These are phyloP conservation scores for Syrmaticus mikado DNA, from an alignment of 2,113 vertebrate genomes.

Conservation along the genomic window DNA sequence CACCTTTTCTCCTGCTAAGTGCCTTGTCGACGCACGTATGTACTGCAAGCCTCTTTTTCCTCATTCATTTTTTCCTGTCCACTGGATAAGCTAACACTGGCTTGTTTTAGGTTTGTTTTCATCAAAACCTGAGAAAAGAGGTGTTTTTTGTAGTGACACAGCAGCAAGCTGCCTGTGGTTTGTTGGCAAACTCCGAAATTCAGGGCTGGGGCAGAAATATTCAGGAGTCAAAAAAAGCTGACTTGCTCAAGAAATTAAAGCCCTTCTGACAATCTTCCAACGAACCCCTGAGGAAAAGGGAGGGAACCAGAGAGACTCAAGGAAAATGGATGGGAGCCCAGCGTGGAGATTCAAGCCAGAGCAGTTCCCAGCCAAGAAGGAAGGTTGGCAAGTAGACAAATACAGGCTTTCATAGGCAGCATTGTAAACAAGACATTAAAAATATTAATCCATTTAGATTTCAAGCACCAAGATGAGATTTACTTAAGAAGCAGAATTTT, in stretches of 20 bases:
- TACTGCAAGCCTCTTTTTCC: neutral
- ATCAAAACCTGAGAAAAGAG: conserved; percentile 44
- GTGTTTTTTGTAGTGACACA: neutral
- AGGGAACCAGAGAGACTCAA: conserved; percentile 64
- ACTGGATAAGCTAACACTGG: conserved; percentile 25
- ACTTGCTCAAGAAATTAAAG: conserved; percentile 77
- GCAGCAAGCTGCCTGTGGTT: conserved; percentile 36
- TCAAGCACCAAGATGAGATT: conserved; percentile 49
- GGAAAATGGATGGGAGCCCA: conserved; percentile 75
- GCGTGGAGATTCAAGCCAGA: conserved; percentile 68
- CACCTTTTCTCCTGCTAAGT: neutral
- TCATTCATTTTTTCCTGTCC: conserved; percentile 2
- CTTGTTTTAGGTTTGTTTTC: conserved; percentile 61
- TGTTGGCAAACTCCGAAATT: conserved; percentile 57
- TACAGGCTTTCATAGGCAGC: conserved; percentile 69
- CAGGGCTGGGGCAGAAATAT: conserved; percentile 47
- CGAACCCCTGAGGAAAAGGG: conserved; percentile 70
- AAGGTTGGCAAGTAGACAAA: conserved; percentile 74
- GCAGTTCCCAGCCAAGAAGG: conserved; percentile 64
- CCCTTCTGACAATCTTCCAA: conserved; percentile 73
- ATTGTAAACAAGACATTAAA: conserved; percentile 72
- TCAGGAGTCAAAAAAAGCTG: conserved; percentile 71
- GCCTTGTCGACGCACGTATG: neutral
- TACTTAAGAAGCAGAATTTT: conserved; percentile 56
- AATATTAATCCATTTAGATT: conserved; percentile 61